Base-by-base conservation (phyloP, 2,113 vertebrate genomes). In the Benitochromis conjunctus region DNA sequence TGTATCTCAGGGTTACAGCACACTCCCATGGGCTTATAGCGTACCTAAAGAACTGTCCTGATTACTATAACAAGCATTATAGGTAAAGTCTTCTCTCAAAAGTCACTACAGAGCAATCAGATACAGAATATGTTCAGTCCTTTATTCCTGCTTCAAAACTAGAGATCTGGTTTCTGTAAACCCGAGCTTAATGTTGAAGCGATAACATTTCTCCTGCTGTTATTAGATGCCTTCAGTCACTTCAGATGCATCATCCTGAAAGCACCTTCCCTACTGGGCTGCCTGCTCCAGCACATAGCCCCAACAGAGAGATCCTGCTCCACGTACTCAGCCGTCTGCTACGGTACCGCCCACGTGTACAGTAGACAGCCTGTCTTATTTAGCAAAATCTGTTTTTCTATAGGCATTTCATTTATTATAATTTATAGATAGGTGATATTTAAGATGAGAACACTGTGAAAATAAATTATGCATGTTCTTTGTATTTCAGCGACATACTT, bases 1-100 rank as follows among this genome's bases (percentile, higher is more conserved):
- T 99, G 60, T 96, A 96, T 76, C 86, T 99, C 60, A 88, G 83
- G 16, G 94, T 99, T 71, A 97, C 95, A 2, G 98, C 97, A 16
- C 96, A 96, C 16, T 97, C 97, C 62, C 96, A 98, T 7, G 60
- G 91, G 29, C 90, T 91, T 0, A 94, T 93, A 69, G 96, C 97
- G 62, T 98, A 96, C 90, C 88, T 96, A 85, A 89, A 24, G 51
- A 94, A 92, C 83, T 98, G 97, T 53, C 87, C 94, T 48, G 89
- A 92, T 0, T 96, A 96, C 19, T 93, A 97, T 31, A 86, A 92
- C 55, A 92, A 86, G 36, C 93, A 96, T 81, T 96, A 90, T 34
- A 10, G 94, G 98, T 99, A 92, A 92, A 12, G 9, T 38, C 1
- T 26, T 34, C 24, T 38, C 8, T 38, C 36, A 38, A 38, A 38